These are phyloP conservation scores for Origma solitaria DNA, from an alignment of 2,113 vertebrate species.

Conservation along the genomic window DNA sequence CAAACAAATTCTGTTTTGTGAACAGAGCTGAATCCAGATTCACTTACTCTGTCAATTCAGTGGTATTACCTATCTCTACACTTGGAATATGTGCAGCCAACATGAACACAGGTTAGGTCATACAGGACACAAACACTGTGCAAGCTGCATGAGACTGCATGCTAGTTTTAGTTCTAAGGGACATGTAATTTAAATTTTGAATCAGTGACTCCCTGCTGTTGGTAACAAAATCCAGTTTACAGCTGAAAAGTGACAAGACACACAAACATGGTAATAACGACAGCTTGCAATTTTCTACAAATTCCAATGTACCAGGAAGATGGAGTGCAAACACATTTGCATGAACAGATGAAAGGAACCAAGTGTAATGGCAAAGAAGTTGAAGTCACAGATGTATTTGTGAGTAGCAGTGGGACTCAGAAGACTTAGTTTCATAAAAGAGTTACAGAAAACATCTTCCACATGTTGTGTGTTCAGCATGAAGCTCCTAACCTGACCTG, in stretches of 20 bases:
- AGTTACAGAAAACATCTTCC: background rate
- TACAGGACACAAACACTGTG: background rate
- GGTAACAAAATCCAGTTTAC: background rate
- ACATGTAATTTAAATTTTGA: background rate
- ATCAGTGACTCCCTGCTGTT: background rate
- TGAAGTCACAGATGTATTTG: background rate
- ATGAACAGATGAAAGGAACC: background rate
- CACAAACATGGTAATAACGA: accelerated
- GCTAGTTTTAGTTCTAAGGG: background rate
- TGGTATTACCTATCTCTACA: background rate
- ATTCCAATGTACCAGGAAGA: background rate
- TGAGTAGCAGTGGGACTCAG: background rate
- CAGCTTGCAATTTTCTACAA: background rate
- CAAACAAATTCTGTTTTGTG: background rate
- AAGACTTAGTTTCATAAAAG: background rate
- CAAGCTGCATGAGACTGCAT: background rate
- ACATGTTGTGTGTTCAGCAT: background rate
- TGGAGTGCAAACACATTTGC: background rate
- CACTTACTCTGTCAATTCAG: background rate
- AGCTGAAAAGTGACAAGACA: background rate
- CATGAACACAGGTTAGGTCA: background rate
- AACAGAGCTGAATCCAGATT: background rate
- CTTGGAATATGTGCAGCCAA: background rate
- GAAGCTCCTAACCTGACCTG: background rate
- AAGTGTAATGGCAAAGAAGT: background rate